Base-by-base conservation (phyloP, 2,888 invertebrate species). In the Candidula unifasciata region DNA sequence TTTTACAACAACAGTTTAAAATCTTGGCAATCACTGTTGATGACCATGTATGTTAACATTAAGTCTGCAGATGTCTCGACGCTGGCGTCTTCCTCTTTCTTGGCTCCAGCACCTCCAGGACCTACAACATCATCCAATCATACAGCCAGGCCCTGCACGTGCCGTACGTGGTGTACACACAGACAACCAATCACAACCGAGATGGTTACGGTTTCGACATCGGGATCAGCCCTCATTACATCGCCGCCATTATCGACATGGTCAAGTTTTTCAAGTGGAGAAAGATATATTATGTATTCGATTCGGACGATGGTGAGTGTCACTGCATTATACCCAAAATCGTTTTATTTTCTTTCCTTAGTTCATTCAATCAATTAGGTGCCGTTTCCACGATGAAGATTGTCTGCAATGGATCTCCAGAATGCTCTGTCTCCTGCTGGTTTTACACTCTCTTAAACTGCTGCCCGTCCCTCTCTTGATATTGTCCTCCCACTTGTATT, bases 211-310 rank as follows among this genome's bases (percentile, higher is more conserved):
- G 87, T n/a, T 93, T 89, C 86, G 90, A 92, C 82, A 87, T 93
- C 78, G 91, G 91, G 94, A 96, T 99, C 96, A 95, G 98, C 87
- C 99, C 99, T 66, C 97, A 98, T 94, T 98, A 98, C 94, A 97
- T 98, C 94, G 96, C 96, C 92, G 98, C 99, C 85, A 96, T 99
- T 93, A 97, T 98, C 89, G 98, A 98, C 94, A 96, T 98, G 85
- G 97, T 99, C 91, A 95, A 96, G 88, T 96, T 97, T 94, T 99
- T 99, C 94, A 96, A 96, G 74, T 98, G 98, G 98, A 95, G 96
- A 90, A 96, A 96, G 93, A 96, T 98, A 89, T 97, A 97, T 92
- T 97, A 97, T 94, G 95, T 98, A 90, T 97, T 97, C 94, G 97
- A 97, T 94, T 97, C 97, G 0, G 96, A 97, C 92, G 97, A 97